Evolutionary conservation across 2,888 invertebrate genomes (phyloP).

Genomic region (Spodoptera picta): DNA sequence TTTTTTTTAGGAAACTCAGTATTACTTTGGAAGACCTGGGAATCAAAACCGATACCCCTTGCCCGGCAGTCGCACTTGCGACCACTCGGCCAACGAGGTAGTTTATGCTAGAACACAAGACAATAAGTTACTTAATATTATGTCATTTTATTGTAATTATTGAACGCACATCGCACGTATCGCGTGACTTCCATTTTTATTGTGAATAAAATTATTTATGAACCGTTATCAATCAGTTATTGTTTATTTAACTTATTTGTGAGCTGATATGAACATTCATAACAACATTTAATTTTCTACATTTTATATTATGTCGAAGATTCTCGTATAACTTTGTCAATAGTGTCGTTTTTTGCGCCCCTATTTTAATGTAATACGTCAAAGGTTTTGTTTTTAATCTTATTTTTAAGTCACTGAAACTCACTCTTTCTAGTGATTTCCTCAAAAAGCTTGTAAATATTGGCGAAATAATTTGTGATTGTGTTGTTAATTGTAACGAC

Average conservation of each 20-base stretch:
- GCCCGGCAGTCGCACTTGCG: too few relatives aligned
- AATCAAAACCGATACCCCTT: too few relatives aligned
- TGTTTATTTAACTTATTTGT: conserved; percentile 48
- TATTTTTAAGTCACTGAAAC: too few relatives aligned
- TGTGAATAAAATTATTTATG: conserved; percentile 40
- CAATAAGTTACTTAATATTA: conserved; percentile 13
- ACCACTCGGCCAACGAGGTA: too few relatives aligned
- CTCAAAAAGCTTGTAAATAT: too few relatives aligned
- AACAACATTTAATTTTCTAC: conserved; percentile 3
- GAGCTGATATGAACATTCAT: conserved; percentile 18
- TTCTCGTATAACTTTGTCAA: neutral
- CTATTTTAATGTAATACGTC: neutral
- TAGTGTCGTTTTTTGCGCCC: neutral
- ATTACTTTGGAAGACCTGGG: too few relatives aligned
- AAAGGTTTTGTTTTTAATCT: too few relatives aligned
- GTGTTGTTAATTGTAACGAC: too few relatives aligned
- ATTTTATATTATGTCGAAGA: conserved; percentile 14
- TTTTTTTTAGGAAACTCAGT: too few relatives aligned
- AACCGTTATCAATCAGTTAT: conserved; percentile 28
- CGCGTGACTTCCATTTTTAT: conserved; percentile 23
- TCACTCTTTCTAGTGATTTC: too few relatives aligned
- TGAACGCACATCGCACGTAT: conserved; percentile 4
- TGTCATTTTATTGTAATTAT: conserved; percentile 6
- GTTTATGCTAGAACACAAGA: neutral
- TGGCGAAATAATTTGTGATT: too few relatives aligned